These are phyloP conservation scores for Pediacus dermestoides DNA, from an alignment of 2,888 invertebrate species.

Conservation along the genomic window DNA sequence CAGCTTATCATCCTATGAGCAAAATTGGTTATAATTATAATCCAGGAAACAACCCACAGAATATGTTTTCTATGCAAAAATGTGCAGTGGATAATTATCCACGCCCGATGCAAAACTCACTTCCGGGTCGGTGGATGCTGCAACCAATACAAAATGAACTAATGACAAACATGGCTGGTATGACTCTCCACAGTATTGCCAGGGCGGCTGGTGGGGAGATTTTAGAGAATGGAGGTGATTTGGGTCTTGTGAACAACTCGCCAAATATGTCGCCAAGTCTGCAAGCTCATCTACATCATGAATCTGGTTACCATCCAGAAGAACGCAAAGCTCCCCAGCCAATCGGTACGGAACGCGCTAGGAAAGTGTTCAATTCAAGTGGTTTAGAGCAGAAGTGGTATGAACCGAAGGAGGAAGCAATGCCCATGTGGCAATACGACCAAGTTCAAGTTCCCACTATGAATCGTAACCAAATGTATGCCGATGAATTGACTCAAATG, in stretches of 20 bases:
- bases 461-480: conserved; percentile 33
- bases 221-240: conserved; percentile 49
- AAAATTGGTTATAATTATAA: conserved; percentile 36
- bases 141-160: conserved; percentile 41
- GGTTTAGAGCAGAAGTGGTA: conserved; percentile 10
- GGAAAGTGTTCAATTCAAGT: conserved; percentile 54
- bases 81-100: no score
- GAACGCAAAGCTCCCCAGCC: conserved; percentile 62
- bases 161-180: conserved; percentile 46
- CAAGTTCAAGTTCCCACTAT: conserved; percentile 6
- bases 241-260: conserved; percentile 52
- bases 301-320: conserved; percentile 32
- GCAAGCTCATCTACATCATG: conserved; percentile 13
- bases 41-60: conserved; percentile 31
- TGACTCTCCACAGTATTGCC: conserved; percentile 44
- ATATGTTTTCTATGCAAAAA: no score
- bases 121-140: conserved; percentile 43
- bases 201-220: conserved; percentile 40
- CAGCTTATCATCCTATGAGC: no score
- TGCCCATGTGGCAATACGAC: conserved; percentile 11
- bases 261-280: conserved; percentile 50
- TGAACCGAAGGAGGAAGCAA: conserved; percentile 25
- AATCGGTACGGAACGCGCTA: conserved; percentile 79
- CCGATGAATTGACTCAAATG: conserved; percentile 51
- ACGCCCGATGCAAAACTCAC: conserved; percentile 32